A percentile compares a stretch with the other conserved stretches of the same genome.
Evolutionary conservation across 1,140 invertebrate species (phyloP).

Genomic region (Acromyrmex charruanus): DNA sequence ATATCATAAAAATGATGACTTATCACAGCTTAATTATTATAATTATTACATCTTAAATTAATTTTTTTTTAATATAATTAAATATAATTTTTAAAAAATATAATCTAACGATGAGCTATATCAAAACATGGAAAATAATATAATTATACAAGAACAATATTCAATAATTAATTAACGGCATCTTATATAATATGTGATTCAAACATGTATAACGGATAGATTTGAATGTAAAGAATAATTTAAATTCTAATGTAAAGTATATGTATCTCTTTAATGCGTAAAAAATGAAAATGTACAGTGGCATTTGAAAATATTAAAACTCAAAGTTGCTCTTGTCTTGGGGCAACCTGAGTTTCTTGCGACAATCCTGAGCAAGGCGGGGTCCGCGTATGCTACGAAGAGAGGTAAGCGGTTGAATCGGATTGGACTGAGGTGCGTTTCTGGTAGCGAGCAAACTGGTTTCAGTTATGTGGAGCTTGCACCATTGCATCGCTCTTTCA

Average conservation of each 20-base stretch:
- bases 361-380: conserved; percentile 84
- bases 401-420: conserved; percentile 84
- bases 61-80: background rate
- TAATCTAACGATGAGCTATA: background rate
- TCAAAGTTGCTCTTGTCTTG: background rate
- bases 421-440: conserved; percentile 85
- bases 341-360: background rate
- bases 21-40: background rate
- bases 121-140: background rate
- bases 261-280: background rate
- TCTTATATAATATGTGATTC: background rate
- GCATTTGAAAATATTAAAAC: background rate
- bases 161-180: background rate
- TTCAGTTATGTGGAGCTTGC: conserved; percentile 86
- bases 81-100: too few relatives aligned
- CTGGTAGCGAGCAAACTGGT: conserved; percentile 84
- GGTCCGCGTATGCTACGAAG: conserved; percentile 82
- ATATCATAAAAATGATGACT: background rate
- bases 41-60: background rate
- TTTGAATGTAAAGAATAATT: background rate
- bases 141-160: background rate
- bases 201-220: background rate
- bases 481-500: conserved; percentile 85
- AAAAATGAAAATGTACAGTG: background rate
- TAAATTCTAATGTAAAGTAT: background rate